These are phyloP conservation scores for Terebella lapidaria DNA, from an alignment of 2,888 invertebrate genomes.

Conservation along the genomic window DNA sequence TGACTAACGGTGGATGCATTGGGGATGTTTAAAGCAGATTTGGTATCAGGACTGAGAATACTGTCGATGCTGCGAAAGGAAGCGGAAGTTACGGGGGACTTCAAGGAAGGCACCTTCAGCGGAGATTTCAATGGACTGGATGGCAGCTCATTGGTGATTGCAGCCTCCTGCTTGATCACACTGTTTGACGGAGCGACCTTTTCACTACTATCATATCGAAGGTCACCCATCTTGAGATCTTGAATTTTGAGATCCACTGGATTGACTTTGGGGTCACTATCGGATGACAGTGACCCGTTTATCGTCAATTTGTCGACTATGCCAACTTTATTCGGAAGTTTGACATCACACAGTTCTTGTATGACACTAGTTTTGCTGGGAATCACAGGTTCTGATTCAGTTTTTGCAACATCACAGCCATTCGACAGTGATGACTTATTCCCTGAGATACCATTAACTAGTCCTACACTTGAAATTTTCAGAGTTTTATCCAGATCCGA, in stretches of 20 bases:
- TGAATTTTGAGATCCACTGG: neutral
- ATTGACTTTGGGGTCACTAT: neutral
- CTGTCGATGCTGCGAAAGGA: conserved; percentile 19
- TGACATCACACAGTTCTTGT: neutral
- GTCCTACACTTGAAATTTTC: neutral
- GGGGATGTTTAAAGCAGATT: conserved; percentile 6
- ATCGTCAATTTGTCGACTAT: neutral
- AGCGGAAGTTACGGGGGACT: conserved; percentile 1
- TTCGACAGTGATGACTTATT: neutral
- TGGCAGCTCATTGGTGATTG: neutral
- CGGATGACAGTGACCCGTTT: neutral
- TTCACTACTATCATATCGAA: neutral
- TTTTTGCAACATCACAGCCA: too few relatives aligned
- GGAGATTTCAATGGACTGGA: neutral
- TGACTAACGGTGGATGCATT: neutral
- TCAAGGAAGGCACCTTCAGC: neutral
- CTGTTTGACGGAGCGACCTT: neutral
- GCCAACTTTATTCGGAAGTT: neutral
- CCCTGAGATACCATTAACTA: neutral
- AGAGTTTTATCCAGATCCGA: neutral
- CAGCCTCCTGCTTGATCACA: neutral
- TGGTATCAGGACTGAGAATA: conserved; percentile 11
- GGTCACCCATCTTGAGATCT: neutral
- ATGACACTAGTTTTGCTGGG: neutral
- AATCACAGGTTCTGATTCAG: too few relatives aligned